A percentile compares a stretch with the other conserved stretches of the same genome.
Evolutionary conservation across 2,797 vertebrate genomes (phyloP).

Genomic region (Arnoldichthys spilopterus): DNA sequence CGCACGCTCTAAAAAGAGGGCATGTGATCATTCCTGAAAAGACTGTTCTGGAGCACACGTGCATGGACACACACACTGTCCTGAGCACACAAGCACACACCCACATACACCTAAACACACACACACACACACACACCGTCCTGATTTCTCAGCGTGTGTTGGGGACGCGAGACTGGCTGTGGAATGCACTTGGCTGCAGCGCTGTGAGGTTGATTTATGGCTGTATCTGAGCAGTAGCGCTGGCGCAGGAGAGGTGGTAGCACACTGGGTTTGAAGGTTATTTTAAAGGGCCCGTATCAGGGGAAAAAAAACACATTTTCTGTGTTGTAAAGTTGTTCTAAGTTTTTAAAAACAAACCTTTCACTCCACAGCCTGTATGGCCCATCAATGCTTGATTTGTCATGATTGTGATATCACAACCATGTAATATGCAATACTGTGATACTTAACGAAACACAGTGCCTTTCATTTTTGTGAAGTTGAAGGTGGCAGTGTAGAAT

Average conservation of each 20-base stretch:
- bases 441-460: too few relatives aligned
- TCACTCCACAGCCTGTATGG: too few relatives aligned
- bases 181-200: constrained; percentile 42
- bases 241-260: neutral
- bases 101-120: neutral
- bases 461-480: too few relatives aligned
- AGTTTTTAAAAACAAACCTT: too few relatives aligned
- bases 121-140: constrained; percentile 22
- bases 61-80: constrained; percentile 6
- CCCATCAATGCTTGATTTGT: too few relatives aligned
- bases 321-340: too few relatives aligned
- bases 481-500: too few relatives aligned
- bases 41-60: constrained; percentile 36
- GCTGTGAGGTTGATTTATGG: constrained; percentile 49
- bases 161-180: constrained; percentile 25
- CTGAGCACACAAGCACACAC: neutral
- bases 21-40: constrained; percentile 48
- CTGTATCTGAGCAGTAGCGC: constrained; percentile 21
- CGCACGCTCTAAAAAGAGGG: constrained; percentile 45
- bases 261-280: neutral
- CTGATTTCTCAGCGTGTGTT: constrained; percentile 42
- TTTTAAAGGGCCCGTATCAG: neutral
- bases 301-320: too few relatives aligned
- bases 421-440: too few relatives aligned
- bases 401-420: too few relatives aligned